Percentiles rank a stretch among this genome's conserved stretches.
phyloP scores from a whole-genome alignment of 2,797 vertebrate genomes.

The Acridotheres tristis region DNA sequence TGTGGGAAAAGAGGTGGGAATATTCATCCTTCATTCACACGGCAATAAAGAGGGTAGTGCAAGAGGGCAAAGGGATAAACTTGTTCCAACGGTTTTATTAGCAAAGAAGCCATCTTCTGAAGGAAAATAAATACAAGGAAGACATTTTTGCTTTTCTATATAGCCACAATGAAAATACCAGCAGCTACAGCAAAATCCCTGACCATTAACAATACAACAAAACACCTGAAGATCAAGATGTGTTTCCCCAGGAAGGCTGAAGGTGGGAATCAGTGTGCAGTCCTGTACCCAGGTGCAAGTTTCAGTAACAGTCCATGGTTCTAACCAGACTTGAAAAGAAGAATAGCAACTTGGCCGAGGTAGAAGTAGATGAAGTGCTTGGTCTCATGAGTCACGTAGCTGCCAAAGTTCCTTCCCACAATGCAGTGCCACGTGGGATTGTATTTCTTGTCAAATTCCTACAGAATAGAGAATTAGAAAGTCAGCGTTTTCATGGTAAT shows the following conservation, averaged over 20 bases:
- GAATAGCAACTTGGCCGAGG: slow-evolving; percentile 97
- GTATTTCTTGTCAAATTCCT: slow-evolving; percentile 99
- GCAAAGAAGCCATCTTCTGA: slow-evolving; percentile 60
- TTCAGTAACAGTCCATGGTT: slow-evolving; percentile 49
- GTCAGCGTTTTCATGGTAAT: neutral
- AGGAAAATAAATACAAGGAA: slow-evolving; percentile 93
- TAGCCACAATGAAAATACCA: slow-evolving; percentile 76
- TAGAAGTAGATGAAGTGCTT: slow-evolving; percentile 99
- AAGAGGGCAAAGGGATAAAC: neutral
- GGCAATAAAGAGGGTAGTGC: neutral
- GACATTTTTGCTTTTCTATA: slow-evolving; percentile 72
- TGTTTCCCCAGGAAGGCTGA: slow-evolving; percentile 74
- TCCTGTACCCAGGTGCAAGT: slow-evolving; percentile 63
- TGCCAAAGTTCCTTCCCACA: slow-evolving; percentile 96
- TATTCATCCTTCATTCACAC: neutral
- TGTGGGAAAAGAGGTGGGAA: neutral
- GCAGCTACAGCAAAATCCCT: slow-evolving; percentile 82
- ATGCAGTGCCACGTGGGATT: slow-evolving; percentile 99
- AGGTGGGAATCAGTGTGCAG: slow-evolving; percentile 73
- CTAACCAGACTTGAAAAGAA: slow-evolving; percentile 96
- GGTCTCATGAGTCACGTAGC: slow-evolving; percentile 96
- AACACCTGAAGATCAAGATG: slow-evolving; percentile 78
- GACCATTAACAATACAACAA: slow-evolving; percentile 84
- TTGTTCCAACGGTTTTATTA: slow-evolving; percentile 73
- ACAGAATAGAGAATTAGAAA: slow-evolving; percentile 7